Evolutionary conservation across 1,140 invertebrate species (phyloP).

Genomic region (Kradibia gibbosae): DNA sequence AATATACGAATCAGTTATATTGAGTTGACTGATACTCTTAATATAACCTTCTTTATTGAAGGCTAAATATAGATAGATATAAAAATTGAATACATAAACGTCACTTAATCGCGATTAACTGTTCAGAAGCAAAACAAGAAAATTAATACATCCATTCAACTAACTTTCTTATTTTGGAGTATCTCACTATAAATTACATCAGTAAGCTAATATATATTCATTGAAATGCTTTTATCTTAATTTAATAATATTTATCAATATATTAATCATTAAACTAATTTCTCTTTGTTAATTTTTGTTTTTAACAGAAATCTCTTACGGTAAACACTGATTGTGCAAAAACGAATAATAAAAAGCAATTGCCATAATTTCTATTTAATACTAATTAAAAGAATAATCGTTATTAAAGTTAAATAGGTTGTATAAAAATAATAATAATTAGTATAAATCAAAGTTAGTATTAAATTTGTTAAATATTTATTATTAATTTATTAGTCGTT

Average conservation of each 20-base stretch:
- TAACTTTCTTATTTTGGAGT: conserved; percentile 11
- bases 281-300: too few species aligned
- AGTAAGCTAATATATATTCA: background rate
- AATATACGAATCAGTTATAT: conserved; percentile 30
- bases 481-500: background rate
- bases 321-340: too few species aligned
- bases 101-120: conserved; percentile 26
- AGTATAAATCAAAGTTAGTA: too few species aligned
- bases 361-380: too few species aligned
- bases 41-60: conserved; percentile 41
- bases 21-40: conserved; percentile 4
- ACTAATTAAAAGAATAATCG: too few species aligned
- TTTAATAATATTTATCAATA: background rate
- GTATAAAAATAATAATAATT: too few species aligned
- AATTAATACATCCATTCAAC: conserved; percentile 1
- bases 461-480: too few species aligned
- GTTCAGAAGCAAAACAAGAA: conserved; percentile 16
- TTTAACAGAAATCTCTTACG: too few species aligned
- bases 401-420: too few species aligned
- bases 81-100: conserved; percentile 20
- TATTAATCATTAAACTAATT: too few species aligned
- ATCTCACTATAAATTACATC: background rate
- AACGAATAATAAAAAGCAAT: too few species aligned
- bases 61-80: conserved; percentile 29
- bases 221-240: background rate